Conservation (phyloP, 2,113 vertebrate genomes). For the Nothoprocta pentlandii region DNA sequence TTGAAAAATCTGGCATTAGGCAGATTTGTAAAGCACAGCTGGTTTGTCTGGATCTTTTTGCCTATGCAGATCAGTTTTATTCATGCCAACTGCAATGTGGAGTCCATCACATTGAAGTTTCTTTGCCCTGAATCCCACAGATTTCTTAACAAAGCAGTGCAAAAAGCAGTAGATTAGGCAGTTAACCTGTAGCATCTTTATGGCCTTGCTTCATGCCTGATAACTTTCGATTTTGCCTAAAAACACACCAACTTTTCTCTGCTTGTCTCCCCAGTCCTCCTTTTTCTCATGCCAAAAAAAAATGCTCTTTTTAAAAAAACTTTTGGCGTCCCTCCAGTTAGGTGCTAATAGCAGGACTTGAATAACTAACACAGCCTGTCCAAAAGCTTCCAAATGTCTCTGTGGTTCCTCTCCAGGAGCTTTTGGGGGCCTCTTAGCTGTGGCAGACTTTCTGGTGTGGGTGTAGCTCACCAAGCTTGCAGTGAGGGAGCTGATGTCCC, state of each 20-base stretch:
- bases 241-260: neutral
- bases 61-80: neutral
- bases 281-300: neutral
- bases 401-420: neutral
- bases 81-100: neutral
- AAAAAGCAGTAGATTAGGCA: neutral
- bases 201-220: neutral
- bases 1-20: neutral
- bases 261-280: neutral
- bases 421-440: neutral
- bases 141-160: neutral
- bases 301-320: neutral
- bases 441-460: rapidly evolving
- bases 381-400: neutral
- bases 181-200: neutral
- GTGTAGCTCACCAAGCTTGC: neutral
- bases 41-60: neutral
- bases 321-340: neutral
- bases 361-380: neutral
- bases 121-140: neutral
- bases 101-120: neutral
- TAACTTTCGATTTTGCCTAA: neutral
- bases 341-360: neutral
- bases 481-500: neutral
- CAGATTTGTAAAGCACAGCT: neutral